These are phyloP conservation scores for Elgaria multicarinata DNA, from an alignment of 2,113 vertebrate species.

Conservation along the genomic window DNA sequence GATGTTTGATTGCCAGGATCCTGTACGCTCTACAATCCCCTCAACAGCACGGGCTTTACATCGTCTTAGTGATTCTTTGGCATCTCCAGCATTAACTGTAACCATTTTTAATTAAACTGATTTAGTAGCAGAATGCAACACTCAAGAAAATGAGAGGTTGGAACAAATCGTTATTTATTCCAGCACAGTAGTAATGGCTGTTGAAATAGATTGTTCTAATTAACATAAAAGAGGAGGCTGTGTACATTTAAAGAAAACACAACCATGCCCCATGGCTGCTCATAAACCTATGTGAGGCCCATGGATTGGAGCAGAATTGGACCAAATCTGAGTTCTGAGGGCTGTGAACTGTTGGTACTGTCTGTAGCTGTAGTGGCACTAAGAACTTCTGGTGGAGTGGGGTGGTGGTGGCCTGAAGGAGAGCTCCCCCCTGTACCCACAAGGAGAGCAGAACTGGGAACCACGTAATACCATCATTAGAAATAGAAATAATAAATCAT, in stretches of 20 bases:
- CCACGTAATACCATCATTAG: too few relatives aligned
- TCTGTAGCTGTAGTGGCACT: background rate
- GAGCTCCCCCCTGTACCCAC: background rate
- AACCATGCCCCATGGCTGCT: background rate
- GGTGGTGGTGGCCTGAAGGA: background rate
- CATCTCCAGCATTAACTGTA: slow-evolving; percentile 60
- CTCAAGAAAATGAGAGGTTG: slow-evolving; percentile 71
- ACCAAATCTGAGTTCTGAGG: background rate
- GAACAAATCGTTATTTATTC: slow-evolving; percentile 65
- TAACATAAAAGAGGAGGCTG: slow-evolving; percentile 27
- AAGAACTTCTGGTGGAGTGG: background rate
- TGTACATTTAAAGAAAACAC: background rate
- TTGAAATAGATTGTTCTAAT: slow-evolving; percentile 56
- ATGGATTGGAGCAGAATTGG: background rate
- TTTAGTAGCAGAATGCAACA: slow-evolving; percentile 64
- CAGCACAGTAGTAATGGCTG: slow-evolving; percentile 52
- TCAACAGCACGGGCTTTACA: background rate
- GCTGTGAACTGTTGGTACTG: background rate
- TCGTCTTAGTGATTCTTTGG: slow-evolving; percentile 31
- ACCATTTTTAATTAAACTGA: slow-evolving; percentile 73
- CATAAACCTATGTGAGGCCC: too few relatives aligned
- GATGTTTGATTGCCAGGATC: slow-evolving; percentile 54
- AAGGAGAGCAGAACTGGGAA: too few relatives aligned
- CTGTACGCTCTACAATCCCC: slow-evolving; percentile 24
- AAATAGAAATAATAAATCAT: too few relatives aligned